These are phyloP conservation scores for Nomada fabriciana DNA, from an alignment of 2,888 invertebrate genomes.

Conservation along the genomic window DNA sequence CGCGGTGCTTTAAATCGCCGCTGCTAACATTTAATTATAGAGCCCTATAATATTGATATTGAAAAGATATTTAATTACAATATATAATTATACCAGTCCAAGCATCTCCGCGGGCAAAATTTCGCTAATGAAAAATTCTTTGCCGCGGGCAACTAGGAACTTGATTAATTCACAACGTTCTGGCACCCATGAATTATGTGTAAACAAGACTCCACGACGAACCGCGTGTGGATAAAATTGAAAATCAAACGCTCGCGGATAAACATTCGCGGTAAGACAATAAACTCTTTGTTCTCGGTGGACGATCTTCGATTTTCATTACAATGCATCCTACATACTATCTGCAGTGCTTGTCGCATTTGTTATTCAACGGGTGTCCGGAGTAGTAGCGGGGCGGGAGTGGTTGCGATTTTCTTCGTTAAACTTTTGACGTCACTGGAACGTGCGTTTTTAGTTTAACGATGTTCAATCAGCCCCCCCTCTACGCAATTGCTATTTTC, in stretches of 20 bases:
- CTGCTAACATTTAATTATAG: too few relatives aligned
- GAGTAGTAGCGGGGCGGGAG: background rate
- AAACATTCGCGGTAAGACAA: background rate
- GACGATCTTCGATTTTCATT: constrained; percentile 39
- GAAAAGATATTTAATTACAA: too few relatives aligned
- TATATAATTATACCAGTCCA: too few relatives aligned
- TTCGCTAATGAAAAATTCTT: too few relatives aligned
- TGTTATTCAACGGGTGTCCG: constrained; percentile 44
- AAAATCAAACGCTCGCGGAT: background rate
- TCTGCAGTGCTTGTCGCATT: constrained; percentile 16
- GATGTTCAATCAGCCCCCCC: constrained; percentile 20
- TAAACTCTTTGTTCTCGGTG: constrained; percentile 17
- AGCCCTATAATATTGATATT: too few relatives aligned
- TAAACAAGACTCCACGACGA: background rate
- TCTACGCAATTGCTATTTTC: constrained; percentile 3
- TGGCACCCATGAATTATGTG: too few relatives aligned
- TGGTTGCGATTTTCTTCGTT: constrained; percentile 45
- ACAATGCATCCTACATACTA: constrained; percentile 22
- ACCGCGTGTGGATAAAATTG: background rate
- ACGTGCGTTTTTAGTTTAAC: constrained; percentile 42
- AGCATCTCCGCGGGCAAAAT: too few relatives aligned
- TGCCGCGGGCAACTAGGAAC: too few relatives aligned
- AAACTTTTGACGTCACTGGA: constrained; percentile 52
- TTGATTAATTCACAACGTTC: too few relatives aligned
- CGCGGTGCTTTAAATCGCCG: too few relatives aligned